Conservation (phyloP, 1,140 invertebrate genomes). For the Tetraneura akinire region DNA sequence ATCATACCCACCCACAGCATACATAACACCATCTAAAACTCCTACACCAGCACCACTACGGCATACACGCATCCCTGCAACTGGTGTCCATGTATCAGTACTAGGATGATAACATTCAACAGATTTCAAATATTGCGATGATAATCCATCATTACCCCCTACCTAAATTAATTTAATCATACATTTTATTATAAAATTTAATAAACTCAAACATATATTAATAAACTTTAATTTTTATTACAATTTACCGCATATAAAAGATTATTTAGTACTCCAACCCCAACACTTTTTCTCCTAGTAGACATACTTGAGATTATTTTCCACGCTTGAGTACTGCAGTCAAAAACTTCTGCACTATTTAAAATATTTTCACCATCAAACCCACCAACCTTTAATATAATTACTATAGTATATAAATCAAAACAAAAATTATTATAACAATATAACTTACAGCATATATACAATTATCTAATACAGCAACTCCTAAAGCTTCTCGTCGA, state of each 20-base stretch:
- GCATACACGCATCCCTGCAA: conserved; percentile 84
- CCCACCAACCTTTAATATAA: conserved; percentile 68
- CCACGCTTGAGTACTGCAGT: conserved; percentile 82
- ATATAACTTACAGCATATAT: conserved; percentile 79
- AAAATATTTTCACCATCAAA: conserved; percentile 93
- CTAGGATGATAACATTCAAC: conserved; percentile 90
- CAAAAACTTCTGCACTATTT: conserved; percentile 86
- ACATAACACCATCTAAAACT: conserved; percentile 83
- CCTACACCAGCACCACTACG: conserved; percentile 88
- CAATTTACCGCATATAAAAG: conserved; percentile 71
- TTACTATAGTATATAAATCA: not conserved
- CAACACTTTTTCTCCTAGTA: conserved; percentile 87
- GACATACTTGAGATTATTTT: conserved; percentile 82
- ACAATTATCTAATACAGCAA: conserved; percentile 82
- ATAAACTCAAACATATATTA: conserved; percentile 15
- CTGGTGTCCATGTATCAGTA: conserved; percentile 78
- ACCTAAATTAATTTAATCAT: conserved; percentile 62
- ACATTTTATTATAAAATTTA: conserved; percentile 40
- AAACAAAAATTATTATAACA: not conserved
- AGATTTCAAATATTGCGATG: conserved; percentile 82
- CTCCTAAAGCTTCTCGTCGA: conserved; percentile 86
- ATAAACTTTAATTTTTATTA: not conserved
- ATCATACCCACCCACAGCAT: conserved; percentile 89
- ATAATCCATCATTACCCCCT: conserved; percentile 91
- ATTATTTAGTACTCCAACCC: conserved; percentile 81